A percentile compares a stretch with the other conserved stretches of the same genome.
These are phyloP conservation scores for Falco naumanni DNA, from an alignment of 2,797 vertebrate genomes.

Conservation along the genomic window DNA sequence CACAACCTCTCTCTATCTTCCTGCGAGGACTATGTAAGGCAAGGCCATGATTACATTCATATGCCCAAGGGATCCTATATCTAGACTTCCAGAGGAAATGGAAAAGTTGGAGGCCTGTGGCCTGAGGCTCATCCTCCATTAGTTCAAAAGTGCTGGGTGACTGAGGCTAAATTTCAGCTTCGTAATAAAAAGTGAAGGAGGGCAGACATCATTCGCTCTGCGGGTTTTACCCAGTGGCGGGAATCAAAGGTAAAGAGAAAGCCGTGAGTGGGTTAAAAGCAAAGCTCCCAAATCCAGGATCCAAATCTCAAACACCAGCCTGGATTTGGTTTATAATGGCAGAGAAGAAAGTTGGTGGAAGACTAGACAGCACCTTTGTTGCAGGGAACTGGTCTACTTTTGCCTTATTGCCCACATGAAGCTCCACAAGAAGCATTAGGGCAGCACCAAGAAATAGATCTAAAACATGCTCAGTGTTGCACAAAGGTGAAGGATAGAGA, in stretches of 20 bases:
- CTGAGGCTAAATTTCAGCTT: neutral
- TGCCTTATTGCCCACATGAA: neutral
- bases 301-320: neutral
- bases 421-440: neutral
- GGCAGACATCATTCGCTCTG: neutral
- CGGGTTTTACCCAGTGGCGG: neutral
- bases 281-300: neutral
- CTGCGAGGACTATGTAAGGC: neutral
- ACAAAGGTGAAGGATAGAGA: neutral
- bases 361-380: neutral
- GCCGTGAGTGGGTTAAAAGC: neutral
- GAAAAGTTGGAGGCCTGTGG: neutral
- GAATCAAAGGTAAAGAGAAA: neutral
- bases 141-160: neutral
- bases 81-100: neutral
- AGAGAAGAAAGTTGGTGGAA: neutral
- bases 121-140: neutral
- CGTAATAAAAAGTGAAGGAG: neutral
- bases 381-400: neutral
- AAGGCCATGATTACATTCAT: neutral
- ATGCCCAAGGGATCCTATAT: no score
- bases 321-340: neutral
- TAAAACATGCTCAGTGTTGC: neutral
- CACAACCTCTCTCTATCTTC: neutral
- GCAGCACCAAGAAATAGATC: neutral